Evolutionary conservation across 2,888 invertebrate genomes (phyloP).

Genomic region (Spilarctia lutea): DNA sequence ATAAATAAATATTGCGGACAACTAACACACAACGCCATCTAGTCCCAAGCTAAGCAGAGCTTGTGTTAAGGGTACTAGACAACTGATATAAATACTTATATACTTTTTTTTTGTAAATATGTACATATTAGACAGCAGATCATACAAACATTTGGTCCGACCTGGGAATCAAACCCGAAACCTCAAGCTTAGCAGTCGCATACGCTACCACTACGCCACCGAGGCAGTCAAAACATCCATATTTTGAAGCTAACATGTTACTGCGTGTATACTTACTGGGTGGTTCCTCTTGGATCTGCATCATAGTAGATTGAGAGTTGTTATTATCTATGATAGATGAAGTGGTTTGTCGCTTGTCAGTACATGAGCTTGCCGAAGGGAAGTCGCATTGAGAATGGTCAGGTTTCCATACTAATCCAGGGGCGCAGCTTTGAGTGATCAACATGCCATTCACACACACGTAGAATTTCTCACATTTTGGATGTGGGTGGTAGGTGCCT

Average conservation of each 20-base stretch:
- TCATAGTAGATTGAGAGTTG: constrained; percentile 58
- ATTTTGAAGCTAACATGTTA: not conserved
- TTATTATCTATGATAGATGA: constrained; percentile 60
- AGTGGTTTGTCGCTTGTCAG: constrained; percentile 69
- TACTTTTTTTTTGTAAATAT: too few relatives aligned
- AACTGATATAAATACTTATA: too few relatives aligned
- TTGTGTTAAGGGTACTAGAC: too few relatives aligned
- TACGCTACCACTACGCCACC: too few relatives aligned
- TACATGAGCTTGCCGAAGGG: constrained; percentile 89
- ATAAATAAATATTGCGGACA: too few relatives aligned
- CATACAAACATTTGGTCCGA: too few relatives aligned
- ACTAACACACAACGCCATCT: too few relatives aligned
- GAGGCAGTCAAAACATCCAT: too few relatives aligned
- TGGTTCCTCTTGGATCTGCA: constrained; percentile 58
- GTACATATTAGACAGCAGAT: too few relatives aligned
- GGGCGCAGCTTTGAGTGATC: constrained; percentile 90
- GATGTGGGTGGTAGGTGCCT: constrained; percentile 92
- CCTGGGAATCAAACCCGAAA: too few relatives aligned
- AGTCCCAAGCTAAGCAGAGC: too few relatives aligned
- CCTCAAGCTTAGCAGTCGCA: too few relatives aligned
- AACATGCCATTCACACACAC: constrained; percentile 92
- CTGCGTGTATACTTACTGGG: constrained; percentile 36
- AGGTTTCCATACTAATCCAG: constrained; percentile 91
- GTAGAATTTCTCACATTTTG: constrained; percentile 91
- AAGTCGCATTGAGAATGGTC: constrained; percentile 91